Base-by-base conservation (phyloP, 2,113 vertebrate genomes). In the Todiramphus saurophagus region DNA sequence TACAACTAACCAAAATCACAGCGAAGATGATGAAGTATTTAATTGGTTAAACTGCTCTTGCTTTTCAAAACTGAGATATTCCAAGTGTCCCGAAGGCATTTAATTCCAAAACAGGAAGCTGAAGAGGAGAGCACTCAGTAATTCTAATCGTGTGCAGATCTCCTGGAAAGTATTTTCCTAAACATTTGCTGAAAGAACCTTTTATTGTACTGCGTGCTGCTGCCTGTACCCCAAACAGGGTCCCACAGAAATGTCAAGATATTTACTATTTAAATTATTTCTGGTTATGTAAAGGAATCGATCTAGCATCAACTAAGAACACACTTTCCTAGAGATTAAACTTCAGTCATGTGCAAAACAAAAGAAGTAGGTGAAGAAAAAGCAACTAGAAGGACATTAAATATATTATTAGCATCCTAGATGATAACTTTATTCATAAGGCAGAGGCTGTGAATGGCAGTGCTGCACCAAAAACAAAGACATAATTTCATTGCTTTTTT, bases 31-130 rank as follows among this genome's bases (percentile, higher is more conserved):
- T 83, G 89, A 91, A 97, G 97, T 93, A 93, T 79, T 80, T 93
- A 98, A 97, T 96, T 97, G 96, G 98, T 99, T 99, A 98, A 99
- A 97, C 58, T 87, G 90, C 94, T 96, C 78, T 95, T 95, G 97
- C 97, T 96, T 98, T 98, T 97, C 97, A 96, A 97, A 97, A 97
- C 97, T 97, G 93, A 97, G 97, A 97, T 98, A 96, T 98, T 98
- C 98, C 98, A 90, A 98, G 96, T 97, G 96, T 97, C 91, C 97
- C 93, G 83, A 98, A 98, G 99, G 98, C 98, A 98, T 98, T 98
- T 98, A 97, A 97, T 97, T 97, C 97, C 98, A 98, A 99, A 99
- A 98, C 98, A 99, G 98, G 98, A 99, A 99, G 98, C 98, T 79
- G 55, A 97, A 98, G 97, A 98, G 95, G 98, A 98, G 98, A 98